Percentiles rank a stretch among this genome's conserved stretches.
Evolutionary conservation across 2,113 vertebrate species (phyloP).

Genomic region (Mesoclemmys tuberculata): DNA sequence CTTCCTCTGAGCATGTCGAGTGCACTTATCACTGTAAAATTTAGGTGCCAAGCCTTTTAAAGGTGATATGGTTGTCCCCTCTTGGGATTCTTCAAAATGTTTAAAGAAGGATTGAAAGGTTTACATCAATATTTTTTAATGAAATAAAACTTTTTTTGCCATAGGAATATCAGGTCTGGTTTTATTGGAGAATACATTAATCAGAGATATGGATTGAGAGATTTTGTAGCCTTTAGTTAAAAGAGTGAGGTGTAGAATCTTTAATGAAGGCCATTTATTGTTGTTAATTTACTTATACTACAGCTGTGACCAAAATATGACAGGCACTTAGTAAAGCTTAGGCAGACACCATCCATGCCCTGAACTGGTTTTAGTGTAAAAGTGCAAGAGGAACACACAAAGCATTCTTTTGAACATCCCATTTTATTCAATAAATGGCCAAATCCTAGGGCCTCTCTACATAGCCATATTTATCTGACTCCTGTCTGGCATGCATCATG

Average conservation of each 20-base stretch:
- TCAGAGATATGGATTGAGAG: background rate
- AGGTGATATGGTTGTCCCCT: conserved; percentile 52
- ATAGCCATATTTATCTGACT: background rate
- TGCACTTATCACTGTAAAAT: conserved; percentile 64
- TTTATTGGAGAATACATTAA: conserved; percentile 25
- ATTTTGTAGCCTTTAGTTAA: background rate
- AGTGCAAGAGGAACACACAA: background rate
- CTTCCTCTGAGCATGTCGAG: conserved; percentile 25
- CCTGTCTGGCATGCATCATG: background rate
- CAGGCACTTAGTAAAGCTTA: background rate
- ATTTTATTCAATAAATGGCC: fast-evolving
- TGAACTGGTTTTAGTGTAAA: background rate
- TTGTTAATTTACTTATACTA: background rate
- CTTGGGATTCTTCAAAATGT: conserved; percentile 49
- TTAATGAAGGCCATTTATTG: background rate
- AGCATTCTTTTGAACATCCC: background rate
- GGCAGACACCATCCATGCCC: background rate
- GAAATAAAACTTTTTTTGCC: conserved; percentile 8
- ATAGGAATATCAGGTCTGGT: background rate
- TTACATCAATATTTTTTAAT: conserved; percentile 17
- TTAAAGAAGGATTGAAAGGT: conserved; percentile 22
- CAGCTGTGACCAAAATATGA: background rate
- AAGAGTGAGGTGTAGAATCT: background rate
- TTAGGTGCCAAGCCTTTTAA: conserved; percentile 65
- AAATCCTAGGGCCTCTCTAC: background rate